Conservation (phyloP, 2,113 vertebrate species). For the Gambusia affinis region DNA sequence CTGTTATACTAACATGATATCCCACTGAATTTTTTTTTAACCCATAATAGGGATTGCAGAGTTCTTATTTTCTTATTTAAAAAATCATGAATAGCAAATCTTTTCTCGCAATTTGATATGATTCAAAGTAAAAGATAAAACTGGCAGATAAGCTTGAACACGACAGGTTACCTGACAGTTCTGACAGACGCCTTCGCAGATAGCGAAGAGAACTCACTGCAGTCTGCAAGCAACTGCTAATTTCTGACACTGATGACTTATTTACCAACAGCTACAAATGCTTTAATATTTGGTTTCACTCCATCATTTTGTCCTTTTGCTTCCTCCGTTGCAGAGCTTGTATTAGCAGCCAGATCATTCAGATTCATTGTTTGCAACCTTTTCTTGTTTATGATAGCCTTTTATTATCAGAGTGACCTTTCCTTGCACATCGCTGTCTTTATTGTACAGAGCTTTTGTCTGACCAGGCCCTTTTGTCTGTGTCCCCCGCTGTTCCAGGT, state of each 20-base stretch:
- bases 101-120: no score
- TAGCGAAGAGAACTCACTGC: background rate
- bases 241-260: slow-evolving; percentile 8
- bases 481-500: slow-evolving; percentile 88
- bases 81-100: background rate
- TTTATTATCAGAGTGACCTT: slow-evolving; percentile 82
- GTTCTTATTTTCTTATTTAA: background rate
- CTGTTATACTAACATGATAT: background rate
- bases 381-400: slow-evolving; percentile 73
- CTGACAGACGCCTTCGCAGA: background rate
- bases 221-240: background rate
- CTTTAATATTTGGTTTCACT: slow-evolving; percentile 25
- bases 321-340: slow-evolving; percentile 54
- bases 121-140: no score
- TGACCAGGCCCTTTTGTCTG: slow-evolving; percentile 73
- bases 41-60: background rate
- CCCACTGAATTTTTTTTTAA: background rate
- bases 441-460: slow-evolving; percentile 72
- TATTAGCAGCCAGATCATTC: slow-evolving; percentile 59
- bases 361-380: slow-evolving; percentile 72
- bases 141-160: no score
- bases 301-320: slow-evolving; percentile 49
- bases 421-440: slow-evolving; percentile 68
- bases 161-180: background rate
- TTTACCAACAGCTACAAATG: slow-evolving; percentile 21